Evolutionary conservation across 92 coral and sea anemone species (phyloP).

Genomic region (Virgularia gustaviana): DNA sequence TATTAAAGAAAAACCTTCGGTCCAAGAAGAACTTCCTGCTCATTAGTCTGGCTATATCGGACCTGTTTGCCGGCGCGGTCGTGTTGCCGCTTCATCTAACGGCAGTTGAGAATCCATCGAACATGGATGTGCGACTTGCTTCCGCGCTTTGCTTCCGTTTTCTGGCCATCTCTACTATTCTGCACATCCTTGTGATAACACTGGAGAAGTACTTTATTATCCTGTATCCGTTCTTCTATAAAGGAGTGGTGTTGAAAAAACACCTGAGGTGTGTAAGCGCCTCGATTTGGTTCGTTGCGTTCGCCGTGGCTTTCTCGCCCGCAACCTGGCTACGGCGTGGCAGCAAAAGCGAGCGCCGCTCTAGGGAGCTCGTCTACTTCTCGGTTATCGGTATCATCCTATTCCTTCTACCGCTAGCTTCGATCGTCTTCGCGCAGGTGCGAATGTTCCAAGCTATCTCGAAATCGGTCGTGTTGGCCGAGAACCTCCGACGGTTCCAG

Average conservation of each 20-base stretch:
- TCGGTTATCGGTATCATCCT: background rate
- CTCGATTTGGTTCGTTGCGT: constrained; percentile 9
- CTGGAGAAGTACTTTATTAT: constrained; percentile 26
- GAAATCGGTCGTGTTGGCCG: background rate
- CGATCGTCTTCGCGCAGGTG: constrained; percentile 25
- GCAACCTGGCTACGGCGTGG: constrained; percentile 5
- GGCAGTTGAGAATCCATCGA: background rate
- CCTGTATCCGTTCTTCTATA: constrained; percentile 5
- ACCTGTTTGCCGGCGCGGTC: constrained; percentile 5
- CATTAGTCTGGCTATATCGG: constrained; percentile 17
- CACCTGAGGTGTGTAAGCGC: constrained; percentile 9
- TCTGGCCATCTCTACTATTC: constrained; percentile 16
- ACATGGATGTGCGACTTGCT: constrained; percentile 1
- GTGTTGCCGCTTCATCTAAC: background rate
- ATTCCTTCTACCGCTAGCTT: background rate
- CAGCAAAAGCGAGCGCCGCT: background rate
- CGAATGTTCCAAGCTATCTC: constrained; percentile 23
- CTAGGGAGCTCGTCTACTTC: constrained; percentile 23
- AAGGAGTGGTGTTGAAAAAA: background rate
- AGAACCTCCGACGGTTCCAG: background rate
- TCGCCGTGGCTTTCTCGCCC: background rate
- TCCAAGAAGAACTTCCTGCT: constrained; percentile 22
- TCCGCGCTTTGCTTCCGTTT: constrained; percentile 23
- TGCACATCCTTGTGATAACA: constrained; percentile 24
- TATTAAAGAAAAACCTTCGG: background rate